A percentile compares a stretch with the other conserved stretches of the same genome.
These are phyloP conservation scores for Heliconius congener DNA, from an alignment of 1,140 invertebrate genomes.

Conservation along the genomic window DNA sequence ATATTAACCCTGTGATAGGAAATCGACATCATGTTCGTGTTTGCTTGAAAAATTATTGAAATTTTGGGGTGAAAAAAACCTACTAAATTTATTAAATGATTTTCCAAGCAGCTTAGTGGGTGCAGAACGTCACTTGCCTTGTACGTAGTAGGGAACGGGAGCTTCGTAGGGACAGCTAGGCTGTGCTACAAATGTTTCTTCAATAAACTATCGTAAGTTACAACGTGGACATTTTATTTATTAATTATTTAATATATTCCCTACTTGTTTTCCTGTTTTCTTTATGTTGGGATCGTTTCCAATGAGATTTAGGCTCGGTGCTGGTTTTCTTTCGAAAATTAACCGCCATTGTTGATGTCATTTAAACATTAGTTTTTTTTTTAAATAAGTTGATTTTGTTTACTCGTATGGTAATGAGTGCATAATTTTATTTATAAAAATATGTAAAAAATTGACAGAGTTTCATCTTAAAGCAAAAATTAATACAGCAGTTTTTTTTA, in stretches of 20 bases:
- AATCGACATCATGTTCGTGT: conserved; percentile 37
- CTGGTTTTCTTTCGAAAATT: not conserved
- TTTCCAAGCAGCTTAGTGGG: conserved; percentile 30
- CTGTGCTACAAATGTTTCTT: conserved; percentile 75
- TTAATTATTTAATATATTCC: conserved; percentile 19
- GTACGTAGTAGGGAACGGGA: conserved; percentile 50
- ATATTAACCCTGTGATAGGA: conserved; percentile 61
- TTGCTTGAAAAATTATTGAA: conserved; percentile 38
- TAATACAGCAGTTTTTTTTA: no score
- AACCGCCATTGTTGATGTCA: not conserved
- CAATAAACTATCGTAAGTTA: conserved; percentile 78
- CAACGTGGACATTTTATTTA: conserved; percentile 46
- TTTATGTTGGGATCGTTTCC: not conserved
- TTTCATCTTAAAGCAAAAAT: no score
- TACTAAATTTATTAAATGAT: not conserved
- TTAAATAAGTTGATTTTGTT: no score
- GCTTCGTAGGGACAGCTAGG: conserved; percentile 75
- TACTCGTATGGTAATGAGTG: no score
- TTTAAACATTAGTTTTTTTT: no score
- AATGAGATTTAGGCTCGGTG: not conserved
- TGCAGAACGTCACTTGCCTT: conserved; percentile 39
- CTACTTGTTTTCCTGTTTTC: not conserved
- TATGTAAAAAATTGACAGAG: no score
- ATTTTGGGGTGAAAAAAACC: not conserved
- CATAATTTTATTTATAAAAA: no score